These are phyloP conservation scores for Agriopis aurantiaria DNA, from an alignment of 2,888 invertebrate genomes.

Conservation along the genomic window DNA sequence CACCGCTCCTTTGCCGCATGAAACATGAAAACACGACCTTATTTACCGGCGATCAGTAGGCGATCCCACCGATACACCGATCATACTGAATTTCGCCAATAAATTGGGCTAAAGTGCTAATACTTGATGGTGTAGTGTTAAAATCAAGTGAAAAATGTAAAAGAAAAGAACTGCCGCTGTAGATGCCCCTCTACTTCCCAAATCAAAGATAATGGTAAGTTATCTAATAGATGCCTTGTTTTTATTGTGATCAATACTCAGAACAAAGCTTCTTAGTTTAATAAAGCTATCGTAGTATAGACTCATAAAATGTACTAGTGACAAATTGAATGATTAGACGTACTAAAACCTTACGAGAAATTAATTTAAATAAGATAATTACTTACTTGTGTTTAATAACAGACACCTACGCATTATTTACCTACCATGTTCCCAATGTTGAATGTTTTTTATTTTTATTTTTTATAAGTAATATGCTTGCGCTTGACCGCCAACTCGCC, in stretches of 20 bases:
- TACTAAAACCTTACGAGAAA: background rate
- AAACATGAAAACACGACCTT: constrained; percentile 75
- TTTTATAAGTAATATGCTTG: too few species aligned
- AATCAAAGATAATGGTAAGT: constrained; percentile 53
- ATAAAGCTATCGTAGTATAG: background rate
- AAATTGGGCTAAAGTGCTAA: constrained; percentile 32
- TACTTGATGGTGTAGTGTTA: constrained; percentile 29
- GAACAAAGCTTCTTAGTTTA: background rate
- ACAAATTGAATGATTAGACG: background rate
- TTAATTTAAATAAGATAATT: background rate
- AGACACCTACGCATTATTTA: constrained; percentile 10
- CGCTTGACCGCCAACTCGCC: too few species aligned
- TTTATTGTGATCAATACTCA: constrained; percentile 15
- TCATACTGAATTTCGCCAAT: constrained; percentile 42
- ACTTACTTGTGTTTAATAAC: constrained; percentile 3
- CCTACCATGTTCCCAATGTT: background rate
- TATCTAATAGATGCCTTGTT: constrained; percentile 33
- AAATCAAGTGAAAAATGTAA: constrained; percentile 41
- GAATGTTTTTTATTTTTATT: too few species aligned
- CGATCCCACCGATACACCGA: constrained; percentile 50
- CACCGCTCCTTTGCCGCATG: constrained; percentile 79
- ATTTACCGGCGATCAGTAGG: constrained; percentile 58
- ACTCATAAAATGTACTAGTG: background rate
- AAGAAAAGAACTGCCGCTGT: constrained; percentile 1
- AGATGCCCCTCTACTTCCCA: constrained; percentile 9